Conservation (phyloP, 1,140 invertebrate genomes). For the Limonius californicus region DNA sequence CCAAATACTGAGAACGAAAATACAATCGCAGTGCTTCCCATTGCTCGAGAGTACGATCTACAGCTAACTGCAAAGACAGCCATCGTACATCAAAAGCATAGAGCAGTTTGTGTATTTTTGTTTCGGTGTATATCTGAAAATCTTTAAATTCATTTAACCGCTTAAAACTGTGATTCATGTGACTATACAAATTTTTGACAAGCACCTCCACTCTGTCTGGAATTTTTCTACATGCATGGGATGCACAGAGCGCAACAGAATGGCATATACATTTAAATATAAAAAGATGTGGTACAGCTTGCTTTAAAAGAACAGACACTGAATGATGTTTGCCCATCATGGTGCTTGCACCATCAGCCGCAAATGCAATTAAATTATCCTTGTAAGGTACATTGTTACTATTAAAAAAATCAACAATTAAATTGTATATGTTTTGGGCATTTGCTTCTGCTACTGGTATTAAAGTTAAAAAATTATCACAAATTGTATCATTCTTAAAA, state of each 20-base stretch:
- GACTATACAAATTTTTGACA: too few species aligned
- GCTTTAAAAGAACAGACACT: conserved; percentile 1
- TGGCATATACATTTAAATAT: conserved; percentile 18
- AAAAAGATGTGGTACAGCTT: conserved; percentile 3
- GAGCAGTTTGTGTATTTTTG: too few species aligned
- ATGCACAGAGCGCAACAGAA: background rate
- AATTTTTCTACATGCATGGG: background rate
- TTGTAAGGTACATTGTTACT: conserved; percentile 41
- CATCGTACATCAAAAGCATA: too few species aligned
- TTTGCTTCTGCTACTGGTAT: conserved; percentile 32
- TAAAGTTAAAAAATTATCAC: conserved; percentile 35
- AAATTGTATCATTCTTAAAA: too few species aligned
- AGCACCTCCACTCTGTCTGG: too few species aligned
- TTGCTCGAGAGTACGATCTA: too few species aligned
- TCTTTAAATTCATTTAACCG: too few species aligned
- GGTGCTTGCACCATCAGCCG: conserved; percentile 40
- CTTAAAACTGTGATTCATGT: too few species aligned
- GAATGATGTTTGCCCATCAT: conserved; percentile 23
- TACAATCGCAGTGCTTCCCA: too few species aligned
- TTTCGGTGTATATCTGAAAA: too few species aligned
- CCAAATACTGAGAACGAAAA: too few species aligned
- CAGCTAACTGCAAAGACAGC: too few species aligned
- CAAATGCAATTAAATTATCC: conserved; percentile 46
- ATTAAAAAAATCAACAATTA: conserved; percentile 37
- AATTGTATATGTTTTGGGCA: conserved; percentile 30